Conservation (phyloP, 2,888 invertebrate species). For the Coelinius sp. region DNA sequence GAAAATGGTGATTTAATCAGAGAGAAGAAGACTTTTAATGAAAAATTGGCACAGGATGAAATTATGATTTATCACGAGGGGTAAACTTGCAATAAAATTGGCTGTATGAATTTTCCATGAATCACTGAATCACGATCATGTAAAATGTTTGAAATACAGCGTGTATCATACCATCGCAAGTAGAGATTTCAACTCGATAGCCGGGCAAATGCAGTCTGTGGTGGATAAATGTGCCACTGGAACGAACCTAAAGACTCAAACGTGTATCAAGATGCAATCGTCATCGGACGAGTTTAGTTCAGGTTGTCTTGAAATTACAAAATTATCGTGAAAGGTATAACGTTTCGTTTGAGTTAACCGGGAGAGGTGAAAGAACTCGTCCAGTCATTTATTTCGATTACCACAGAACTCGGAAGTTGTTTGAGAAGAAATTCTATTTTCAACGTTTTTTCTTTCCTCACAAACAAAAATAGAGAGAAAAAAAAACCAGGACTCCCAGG, state of each 20-base stretch:
- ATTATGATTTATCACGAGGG: slow-evolving; percentile 7
- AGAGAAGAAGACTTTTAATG: not conserved
- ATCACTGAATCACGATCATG: not conserved
- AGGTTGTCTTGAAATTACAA: slow-evolving; percentile 23
- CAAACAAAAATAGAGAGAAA: not conserved
- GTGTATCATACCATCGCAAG: slow-evolving; percentile 16
- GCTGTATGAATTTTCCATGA: not conserved
- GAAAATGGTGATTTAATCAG: not conserved
- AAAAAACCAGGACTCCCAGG: not conserved
- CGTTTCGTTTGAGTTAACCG: not conserved
- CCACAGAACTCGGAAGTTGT: slow-evolving; percentile 23
- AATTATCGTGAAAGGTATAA: slow-evolving; percentile 24
- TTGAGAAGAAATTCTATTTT: slow-evolving; percentile 6
- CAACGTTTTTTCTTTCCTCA: not conserved
- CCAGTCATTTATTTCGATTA: slow-evolving; percentile 16
- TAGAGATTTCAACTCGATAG: slow-evolving; percentile 12
- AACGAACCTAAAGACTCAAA: slow-evolving; percentile 18
- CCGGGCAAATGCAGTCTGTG: not conserved
- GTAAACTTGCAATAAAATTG: not conserved
- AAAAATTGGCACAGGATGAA: not conserved
- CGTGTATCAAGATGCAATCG: slow-evolving; percentile 28
- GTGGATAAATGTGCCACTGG: slow-evolving; percentile 24
- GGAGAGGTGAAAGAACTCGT: slow-evolving; percentile 19
- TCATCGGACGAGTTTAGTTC: slow-evolving; percentile 13
- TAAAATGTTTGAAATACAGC: not conserved